Evolutionary conservation across 2,113 vertebrate species (phyloP), one percentile per base, ranked within the genome.

Genomic region (Pelobates fuscus): DNA sequence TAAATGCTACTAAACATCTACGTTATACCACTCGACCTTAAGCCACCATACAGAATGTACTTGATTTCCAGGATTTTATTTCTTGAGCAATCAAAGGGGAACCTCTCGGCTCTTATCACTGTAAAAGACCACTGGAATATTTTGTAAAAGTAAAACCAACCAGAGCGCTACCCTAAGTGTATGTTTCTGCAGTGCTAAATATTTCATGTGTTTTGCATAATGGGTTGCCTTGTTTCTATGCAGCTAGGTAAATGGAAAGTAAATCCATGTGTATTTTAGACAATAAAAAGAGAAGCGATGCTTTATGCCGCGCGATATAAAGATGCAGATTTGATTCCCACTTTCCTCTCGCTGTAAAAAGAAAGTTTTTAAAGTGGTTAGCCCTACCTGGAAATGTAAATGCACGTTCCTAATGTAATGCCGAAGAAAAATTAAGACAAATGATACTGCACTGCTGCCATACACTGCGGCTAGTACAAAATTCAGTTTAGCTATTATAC

Each of bases 301-400:
- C 93, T 96, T 91, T 92, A 93, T 92, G 92, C 92, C 93, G 87
- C 88, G 90, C 93, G 89, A 88, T 92, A 91, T 95, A 93, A 93
- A 93, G 89, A 93, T 95, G 94, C 91, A 96, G 94, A 96, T 97
- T 92, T 88, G 91, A 96, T 95, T 94, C 89, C 86, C 86, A 87
- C 85, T 88, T 90, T 89, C 85, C 85, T 87, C 88, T 77, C 18
- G 79, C 87, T 87, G 84, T 94, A 92, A 89, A 90, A 60, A 91
- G 82, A 90, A 90, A 87, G 49, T 67, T 90, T 89, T 83, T 90
- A 90, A 91, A 89, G 86, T 86, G 89, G 90, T 89, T 87, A 92
- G 86, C 83, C 85, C 82, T 88, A 91, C 89, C 89, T 92, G 87
- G 81, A 86, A 91, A 92, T 92, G 88, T 90, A 91, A 91, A 92